Conservation (phyloP, 2,888 invertebrate genomes). For the Alcis repandata region DNA sequence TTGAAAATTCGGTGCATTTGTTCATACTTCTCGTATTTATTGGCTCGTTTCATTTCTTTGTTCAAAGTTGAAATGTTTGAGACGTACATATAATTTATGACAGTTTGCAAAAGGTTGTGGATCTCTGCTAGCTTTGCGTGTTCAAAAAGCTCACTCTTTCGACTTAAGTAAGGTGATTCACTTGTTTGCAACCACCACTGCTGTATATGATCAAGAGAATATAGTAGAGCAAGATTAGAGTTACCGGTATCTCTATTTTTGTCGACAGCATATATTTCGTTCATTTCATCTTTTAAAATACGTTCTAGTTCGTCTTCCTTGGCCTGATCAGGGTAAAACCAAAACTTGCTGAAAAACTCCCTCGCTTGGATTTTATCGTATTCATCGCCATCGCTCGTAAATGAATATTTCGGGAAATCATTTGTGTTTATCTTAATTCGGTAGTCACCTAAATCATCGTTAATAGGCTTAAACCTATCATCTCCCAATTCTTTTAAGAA, state of each 20-base stretch:
- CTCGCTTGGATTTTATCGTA: constrained; percentile 52
- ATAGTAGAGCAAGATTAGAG: constrained; percentile 57
- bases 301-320: constrained; percentile 56
- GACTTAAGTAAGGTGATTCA: constrained; percentile 53
- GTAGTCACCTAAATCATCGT: too few relatives aligned
- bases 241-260: constrained; percentile 44
- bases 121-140: constrained; percentile 56
- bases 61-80: background rate
- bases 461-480: too few relatives aligned
- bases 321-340: constrained; percentile 62
- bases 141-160: constrained; percentile 51
- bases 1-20: background rate
- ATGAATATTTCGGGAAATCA: constrained; percentile 54
- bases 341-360: constrained; percentile 55
- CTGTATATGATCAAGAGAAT: constrained; percentile 59
- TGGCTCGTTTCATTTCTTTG: background rate
- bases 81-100: constrained; percentile 54
- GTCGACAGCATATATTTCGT: constrained; percentile 21
- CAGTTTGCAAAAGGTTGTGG: constrained; percentile 55
- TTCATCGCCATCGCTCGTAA: constrained; percentile 50
- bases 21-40: background rate
- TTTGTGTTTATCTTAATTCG: too few relatives aligned
- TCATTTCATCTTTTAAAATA: constrained; percentile 55
- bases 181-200: constrained; percentile 60
- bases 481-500: too few relatives aligned